phyloP scores from a whole-genome alignment of 2,113 vertebrate genomes.

The Baryphthengus martii region DNA sequence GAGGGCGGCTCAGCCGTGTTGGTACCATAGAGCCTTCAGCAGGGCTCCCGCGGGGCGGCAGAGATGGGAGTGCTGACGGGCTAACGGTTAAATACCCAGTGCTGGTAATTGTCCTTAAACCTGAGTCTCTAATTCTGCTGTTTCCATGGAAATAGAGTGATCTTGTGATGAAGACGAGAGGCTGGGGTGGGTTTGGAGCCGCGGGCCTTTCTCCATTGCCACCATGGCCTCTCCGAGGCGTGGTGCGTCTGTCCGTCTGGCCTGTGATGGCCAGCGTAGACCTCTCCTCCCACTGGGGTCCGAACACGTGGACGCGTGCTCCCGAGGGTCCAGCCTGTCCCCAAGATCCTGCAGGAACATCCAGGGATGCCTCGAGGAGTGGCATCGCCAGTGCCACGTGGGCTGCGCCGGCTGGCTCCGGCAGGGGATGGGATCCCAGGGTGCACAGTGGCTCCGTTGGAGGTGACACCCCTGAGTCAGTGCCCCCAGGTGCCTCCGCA shows the following conservation, averaged over 20 bases:
- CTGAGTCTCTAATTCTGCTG: constrained; percentile 41
- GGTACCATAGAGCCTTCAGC: not conserved
- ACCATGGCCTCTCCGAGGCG: fast-evolving
- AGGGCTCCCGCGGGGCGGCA: not conserved
- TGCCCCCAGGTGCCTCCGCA: not conserved
- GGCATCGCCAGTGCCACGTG: fast-evolving
- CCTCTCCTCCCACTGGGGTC: fast-evolving
- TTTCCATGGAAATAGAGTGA: constrained; percentile 56
- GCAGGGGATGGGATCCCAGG: not conserved
- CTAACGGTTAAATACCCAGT: not conserved
- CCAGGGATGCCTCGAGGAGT: fast-evolving
- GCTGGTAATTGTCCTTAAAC: not conserved
- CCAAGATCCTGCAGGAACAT: not conserved
- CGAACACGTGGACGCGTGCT: no score
- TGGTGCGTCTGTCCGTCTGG: not conserved
- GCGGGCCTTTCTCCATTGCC: not conserved
- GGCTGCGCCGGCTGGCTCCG: not conserved
- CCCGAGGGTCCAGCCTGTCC: not conserved
- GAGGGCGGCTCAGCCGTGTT: fast-evolving
- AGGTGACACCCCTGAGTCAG: not conserved
- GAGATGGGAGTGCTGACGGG: not conserved
- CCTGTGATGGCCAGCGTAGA: no score
- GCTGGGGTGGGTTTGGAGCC: not conserved
- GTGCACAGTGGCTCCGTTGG: no score
- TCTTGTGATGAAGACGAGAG: constrained; percentile 15